Conservation (phyloP, 1,140 invertebrate genomes). For the Ctenoplectra terminalis region DNA sequence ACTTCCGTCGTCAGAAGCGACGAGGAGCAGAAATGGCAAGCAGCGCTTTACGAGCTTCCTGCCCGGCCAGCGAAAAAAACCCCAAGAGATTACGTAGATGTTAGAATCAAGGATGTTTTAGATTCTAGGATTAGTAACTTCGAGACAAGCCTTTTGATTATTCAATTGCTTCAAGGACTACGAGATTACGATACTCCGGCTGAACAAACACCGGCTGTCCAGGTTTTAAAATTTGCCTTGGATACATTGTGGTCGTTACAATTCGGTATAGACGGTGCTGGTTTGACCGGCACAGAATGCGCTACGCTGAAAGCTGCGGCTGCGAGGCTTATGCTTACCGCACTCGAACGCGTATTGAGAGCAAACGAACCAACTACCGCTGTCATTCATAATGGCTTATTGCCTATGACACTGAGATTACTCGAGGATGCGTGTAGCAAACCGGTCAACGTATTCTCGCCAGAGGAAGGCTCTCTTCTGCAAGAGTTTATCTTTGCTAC, state of each 20-base stretch:
- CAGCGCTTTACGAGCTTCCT: conserved; percentile 60
- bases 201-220: conserved; percentile 84
- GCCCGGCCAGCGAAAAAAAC: conserved; percentile 76
- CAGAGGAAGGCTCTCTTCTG: conserved; percentile 79
- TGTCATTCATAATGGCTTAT: conserved; percentile 85
- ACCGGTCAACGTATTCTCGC: conserved; percentile 59
- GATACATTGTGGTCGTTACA: conserved; percentile 85
- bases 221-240: conserved; percentile 85
- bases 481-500: conserved; percentile 86
- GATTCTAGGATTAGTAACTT: conserved; percentile 83
- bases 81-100: conserved; percentile 83
- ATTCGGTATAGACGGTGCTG: conserved; percentile 80
- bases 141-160: conserved; percentile 85
- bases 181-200: conserved; percentile 84
- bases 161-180: conserved; percentile 85
- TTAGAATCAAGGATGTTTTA: conserved; percentile 83
- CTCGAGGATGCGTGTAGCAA: conserved; percentile 83
- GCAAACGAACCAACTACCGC: conserved; percentile 84
- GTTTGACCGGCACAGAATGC: conserved; percentile 68
- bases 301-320: conserved; percentile 84
- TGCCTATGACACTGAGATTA: conserved; percentile 85
- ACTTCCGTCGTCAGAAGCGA: conserved; percentile 84
- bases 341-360: conserved; percentile 84
- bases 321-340: conserved; percentile 84
- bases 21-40: conserved; percentile 80